phyloP scores from a whole-genome alignment of 2,113 vertebrate species.

The Erythrolamprus reginae region DNA sequence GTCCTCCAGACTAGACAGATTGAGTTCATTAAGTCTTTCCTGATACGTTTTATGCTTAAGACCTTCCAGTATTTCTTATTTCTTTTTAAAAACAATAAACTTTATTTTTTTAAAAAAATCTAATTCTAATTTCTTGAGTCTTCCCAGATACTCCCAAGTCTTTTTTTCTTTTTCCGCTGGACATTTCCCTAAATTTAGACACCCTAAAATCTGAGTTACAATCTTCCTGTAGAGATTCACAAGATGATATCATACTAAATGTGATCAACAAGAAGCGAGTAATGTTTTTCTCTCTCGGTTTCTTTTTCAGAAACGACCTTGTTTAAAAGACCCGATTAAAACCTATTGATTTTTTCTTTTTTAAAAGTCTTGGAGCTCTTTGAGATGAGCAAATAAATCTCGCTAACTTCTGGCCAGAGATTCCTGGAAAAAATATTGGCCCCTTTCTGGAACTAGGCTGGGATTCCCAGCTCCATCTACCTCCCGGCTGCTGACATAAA shows the following conservation, averaged over 20 bases:
- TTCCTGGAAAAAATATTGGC: slow-evolving; percentile 70
- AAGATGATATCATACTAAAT: slow-evolving; percentile 30
- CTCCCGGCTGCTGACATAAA: slow-evolving; percentile 58
- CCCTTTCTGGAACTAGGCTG: slow-evolving; percentile 70
- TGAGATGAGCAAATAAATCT: slow-evolving; percentile 70
- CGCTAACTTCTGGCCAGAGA: slow-evolving; percentile 50
- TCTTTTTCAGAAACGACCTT: slow-evolving; percentile 47
- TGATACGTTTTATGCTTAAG: no score
- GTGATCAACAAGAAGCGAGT: slow-evolving; percentile 49
- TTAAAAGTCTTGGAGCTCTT: slow-evolving; percentile 57
- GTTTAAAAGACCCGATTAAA: slow-evolving; percentile 64
- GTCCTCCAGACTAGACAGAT: no score
- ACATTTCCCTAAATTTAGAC: neutral
- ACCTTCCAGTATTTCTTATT: no score
- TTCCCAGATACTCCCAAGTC: neutral
- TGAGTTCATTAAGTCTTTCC: no score
- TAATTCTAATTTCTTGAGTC: neutral
- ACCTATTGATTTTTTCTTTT: slow-evolving; percentile 63
- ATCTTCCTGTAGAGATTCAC: neutral
- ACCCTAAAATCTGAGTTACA: slow-evolving; percentile 14
- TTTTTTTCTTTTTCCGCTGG: slow-evolving; percentile 10
- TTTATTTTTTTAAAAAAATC: neutral
- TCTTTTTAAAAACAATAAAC: no score
- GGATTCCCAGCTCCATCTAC: slow-evolving; percentile 59
- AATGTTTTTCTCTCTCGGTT: neutral